Evolutionary conservation across 2,888 invertebrate genomes (phyloP), one percentile per base, ranked within the genome.

Genomic region (Agrenia bidenticulata): DNA sequence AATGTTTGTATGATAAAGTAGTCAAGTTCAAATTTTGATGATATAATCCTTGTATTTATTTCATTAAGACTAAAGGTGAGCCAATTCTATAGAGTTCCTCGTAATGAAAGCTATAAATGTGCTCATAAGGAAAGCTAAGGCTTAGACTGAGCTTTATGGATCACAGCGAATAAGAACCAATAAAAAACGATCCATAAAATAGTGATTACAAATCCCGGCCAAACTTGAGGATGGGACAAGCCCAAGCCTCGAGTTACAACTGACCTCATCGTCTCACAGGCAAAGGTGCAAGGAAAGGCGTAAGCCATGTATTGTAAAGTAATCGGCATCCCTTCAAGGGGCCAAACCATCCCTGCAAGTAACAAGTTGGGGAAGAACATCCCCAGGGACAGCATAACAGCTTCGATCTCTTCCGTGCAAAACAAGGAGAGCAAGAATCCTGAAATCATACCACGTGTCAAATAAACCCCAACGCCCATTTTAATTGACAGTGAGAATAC

Each of bases 401-500:
- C 94, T 81, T 93, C 92, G 55, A 92, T 85, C 80, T 94, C 94
- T 70, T 94, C 82, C 79, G 92, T 92, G 81, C 94, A 94, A 45
- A 94, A 87, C 0, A 94, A 90, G 0, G 94, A 94, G 77, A 94
- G 92, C 53, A 94, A 89, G 81, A 95, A 92, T 65, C 93, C 87
- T 86, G 75, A 4, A 77, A 77, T 56, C 37, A 62, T 61, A 56
- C n/a, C n/a, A n/a, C n/a, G n/a, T n/a, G n/a, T n/a, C n/a, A n/a
- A 39, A 15, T 32, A 39, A 63, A 65, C 50, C 61, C 23, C 21
- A 32, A 2, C 21, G 27, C 17, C 19, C 5, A n/a, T n/a, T n/a
- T n/a, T n/a, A n/a, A n/a, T 19, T 4, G 23, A 51, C 26, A 51
- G 7, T 51, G 7, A 51, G 11, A 83, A 82, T 82, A 89, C 95